Conservation (phyloP, 2,113 vertebrate genomes). For the Podiceps cristatus region DNA sequence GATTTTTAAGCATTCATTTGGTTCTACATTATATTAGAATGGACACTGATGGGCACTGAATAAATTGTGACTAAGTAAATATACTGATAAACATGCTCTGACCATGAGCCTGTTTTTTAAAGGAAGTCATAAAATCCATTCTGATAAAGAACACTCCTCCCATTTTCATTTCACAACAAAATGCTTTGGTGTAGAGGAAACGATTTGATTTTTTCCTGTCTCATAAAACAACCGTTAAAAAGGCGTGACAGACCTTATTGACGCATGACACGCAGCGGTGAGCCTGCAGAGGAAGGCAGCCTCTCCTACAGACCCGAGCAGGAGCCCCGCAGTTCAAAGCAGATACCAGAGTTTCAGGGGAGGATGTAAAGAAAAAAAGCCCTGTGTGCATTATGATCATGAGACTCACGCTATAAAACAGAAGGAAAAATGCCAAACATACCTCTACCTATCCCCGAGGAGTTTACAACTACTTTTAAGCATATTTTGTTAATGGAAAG, state of each 20-base stretch:
- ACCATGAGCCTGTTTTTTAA: slow-evolving; percentile 14
- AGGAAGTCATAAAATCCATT: slow-evolving; percentile 77
- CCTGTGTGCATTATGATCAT: neutral
- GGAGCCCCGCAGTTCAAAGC: neutral
- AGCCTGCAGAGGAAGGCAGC: slow-evolving; percentile 50
- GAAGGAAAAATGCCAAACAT: neutral
- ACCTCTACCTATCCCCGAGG: neutral
- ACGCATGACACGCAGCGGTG: slow-evolving; percentile 32
- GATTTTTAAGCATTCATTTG: neutral
- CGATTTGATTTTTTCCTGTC: slow-evolving; percentile 71
- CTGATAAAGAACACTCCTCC: slow-evolving; percentile 60
- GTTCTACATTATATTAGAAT: neutral
- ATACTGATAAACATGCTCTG: neutral
- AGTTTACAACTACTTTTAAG: neutral
- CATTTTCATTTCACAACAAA: slow-evolving; percentile 2
- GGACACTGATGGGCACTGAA: neutral
- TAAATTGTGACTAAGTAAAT: neutral
- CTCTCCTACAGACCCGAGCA: neutral
- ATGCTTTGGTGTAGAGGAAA: slow-evolving; percentile 73
- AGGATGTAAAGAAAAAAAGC: neutral
- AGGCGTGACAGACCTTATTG: slow-evolving; percentile 44
- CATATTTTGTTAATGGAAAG: neutral
- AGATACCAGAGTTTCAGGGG: neutral
- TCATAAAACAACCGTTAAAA: slow-evolving; percentile 48
- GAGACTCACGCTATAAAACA: neutral